Evolutionary conservation across 2,113 vertebrate genomes (phyloP).

Genomic region (Corvus hawaiiensis): DNA sequence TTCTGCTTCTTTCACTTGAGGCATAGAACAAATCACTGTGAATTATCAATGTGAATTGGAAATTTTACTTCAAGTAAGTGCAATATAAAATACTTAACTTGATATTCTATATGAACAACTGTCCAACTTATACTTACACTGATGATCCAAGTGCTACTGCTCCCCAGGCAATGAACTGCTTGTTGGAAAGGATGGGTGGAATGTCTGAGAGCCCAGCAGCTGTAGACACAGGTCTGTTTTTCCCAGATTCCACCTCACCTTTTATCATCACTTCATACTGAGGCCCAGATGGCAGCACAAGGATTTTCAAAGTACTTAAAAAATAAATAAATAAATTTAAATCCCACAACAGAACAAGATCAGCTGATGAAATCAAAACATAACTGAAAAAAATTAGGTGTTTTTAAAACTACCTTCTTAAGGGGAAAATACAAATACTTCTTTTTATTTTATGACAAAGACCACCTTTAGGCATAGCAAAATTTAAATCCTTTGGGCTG

Average conservation of each 20-base stretch:
- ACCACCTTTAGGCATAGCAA: neutral
- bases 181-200: slow-evolving; percentile 92
- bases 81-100: neutral
- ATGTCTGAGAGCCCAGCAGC: slow-evolving; percentile 57
- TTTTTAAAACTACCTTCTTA: neutral
- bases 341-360: neutral
- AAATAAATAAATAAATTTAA: slow-evolving; percentile 1
- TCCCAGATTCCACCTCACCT: slow-evolving; percentile 71
- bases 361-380: neutral
- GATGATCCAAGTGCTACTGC: slow-evolving; percentile 86
- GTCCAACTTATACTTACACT: slow-evolving; percentile 77
- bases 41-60: neutral
- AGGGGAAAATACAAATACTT: neutral
- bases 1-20: neutral
- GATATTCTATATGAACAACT: neutral
- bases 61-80: neutral
- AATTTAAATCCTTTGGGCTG: neutral
- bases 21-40: neutral
- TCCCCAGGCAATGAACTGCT: slow-evolving; percentile 92
- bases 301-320: slow-evolving; percentile 84
- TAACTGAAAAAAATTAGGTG: neutral
- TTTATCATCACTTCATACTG: slow-evolving; percentile 90
- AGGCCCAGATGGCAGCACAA: slow-evolving; percentile 90
- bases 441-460: neutral
- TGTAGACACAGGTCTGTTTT: slow-evolving; percentile 20